A percentile compares a stretch with the other conserved stretches of the same genome.
These are phyloP conservation scores for Notospermus geniculatus DNA, from an alignment of 1,140 invertebrate genomes.

Conservation along the genomic window DNA sequence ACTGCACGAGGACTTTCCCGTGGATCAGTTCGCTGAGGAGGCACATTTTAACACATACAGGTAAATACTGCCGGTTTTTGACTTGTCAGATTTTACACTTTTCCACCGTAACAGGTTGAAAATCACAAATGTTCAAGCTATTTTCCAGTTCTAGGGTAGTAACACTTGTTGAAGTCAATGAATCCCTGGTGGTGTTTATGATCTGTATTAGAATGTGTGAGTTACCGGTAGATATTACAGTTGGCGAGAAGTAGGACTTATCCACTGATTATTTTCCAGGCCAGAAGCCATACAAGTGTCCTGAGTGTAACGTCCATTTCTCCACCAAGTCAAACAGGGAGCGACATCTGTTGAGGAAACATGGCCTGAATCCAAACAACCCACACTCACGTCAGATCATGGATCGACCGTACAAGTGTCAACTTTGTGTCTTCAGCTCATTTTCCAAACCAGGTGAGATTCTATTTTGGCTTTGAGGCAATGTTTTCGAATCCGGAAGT, in stretches of 20 bases:
- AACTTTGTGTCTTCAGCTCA: slow-evolving; percentile 78
- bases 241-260: no score
- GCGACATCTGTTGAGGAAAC: slow-evolving; percentile 85
- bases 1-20: slow-evolving; percentile 88
- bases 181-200: no score
- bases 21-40: slow-evolving; percentile 91
- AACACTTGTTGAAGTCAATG: no score
- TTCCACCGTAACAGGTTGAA: no score
- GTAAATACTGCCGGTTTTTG: slow-evolving; percentile 21
- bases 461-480: no score
- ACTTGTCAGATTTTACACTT: no score
- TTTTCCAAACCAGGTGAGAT: slow-evolving; percentile 74
- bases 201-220: not conserved
- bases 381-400: slow-evolving; percentile 47
- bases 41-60: slow-evolving; percentile 68
- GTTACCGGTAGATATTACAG: no score
- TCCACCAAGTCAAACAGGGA: slow-evolving; percentile 97
- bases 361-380: slow-evolving; percentile 59
- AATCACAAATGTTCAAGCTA: not conserved
- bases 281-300: slow-evolving; percentile 93
- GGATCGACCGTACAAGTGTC: slow-evolving; percentile 81
- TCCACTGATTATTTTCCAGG: no score
- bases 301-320: slow-evolving; percentile 85
- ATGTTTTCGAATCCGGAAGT: no score
- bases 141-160: no score